A percentile compares a stretch with the other conserved stretches of the same genome.
Conservation (phyloP, 2,113 vertebrate species). For the Hydropotes inermis region DNA sequence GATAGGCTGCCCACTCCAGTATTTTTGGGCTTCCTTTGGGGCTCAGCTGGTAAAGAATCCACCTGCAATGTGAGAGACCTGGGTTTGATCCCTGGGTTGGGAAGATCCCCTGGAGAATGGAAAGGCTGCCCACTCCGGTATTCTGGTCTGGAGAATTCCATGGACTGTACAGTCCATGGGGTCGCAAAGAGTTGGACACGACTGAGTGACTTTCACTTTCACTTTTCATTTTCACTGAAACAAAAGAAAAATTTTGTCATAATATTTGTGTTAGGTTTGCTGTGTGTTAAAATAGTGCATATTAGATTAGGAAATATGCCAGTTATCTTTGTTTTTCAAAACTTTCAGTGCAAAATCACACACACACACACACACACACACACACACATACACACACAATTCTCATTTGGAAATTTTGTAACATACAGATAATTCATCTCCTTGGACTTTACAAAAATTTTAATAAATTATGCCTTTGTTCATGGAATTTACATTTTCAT, state of each 20-base stretch:
- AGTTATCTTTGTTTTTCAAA: neutral
- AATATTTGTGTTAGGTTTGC: neutral
- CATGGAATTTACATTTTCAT: neutral
- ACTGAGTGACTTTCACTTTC: neutral
- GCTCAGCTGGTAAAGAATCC: neutral
- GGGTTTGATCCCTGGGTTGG: neutral
- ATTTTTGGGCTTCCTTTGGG: neutral
- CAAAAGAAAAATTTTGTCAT: neutral
- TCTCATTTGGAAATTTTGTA: neutral
- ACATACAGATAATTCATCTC: neutral
- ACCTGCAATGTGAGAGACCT: rapidly evolving
- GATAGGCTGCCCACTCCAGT: neutral
- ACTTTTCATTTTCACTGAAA: neutral
- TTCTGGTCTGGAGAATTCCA: neutral
- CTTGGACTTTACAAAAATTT: neutral
- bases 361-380: too few species aligned
- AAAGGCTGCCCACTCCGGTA: neutral
- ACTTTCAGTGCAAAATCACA: neutral
- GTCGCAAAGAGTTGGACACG: neutral
- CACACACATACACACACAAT: neutral
- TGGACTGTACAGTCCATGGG: neutral
- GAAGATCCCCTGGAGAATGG: neutral
- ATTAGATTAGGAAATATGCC: neutral
- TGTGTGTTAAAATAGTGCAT: neutral
- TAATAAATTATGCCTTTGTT: neutral